phyloP scores from a whole-genome alignment of 2,888 invertebrate species.

The Allygus modestus region DNA sequence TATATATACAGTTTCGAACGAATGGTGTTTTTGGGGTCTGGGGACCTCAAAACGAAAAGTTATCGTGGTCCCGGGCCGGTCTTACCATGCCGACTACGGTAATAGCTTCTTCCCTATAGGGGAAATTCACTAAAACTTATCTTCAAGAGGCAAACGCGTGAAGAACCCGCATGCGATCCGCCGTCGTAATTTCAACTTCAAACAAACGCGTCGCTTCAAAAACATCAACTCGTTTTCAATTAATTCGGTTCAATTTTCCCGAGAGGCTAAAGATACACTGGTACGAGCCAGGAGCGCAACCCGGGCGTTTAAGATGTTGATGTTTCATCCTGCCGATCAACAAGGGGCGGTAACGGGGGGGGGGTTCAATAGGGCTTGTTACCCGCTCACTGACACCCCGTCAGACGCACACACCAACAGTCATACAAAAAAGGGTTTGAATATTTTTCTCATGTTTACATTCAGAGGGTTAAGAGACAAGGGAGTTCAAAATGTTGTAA shows the following conservation, averaged over 20 bases:
- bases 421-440: neutral
- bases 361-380: neutral
- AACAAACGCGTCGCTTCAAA: neutral
- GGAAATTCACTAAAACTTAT: too few relatives aligned
- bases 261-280: neutral
- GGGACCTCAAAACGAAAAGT: too few relatives aligned
- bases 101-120: too few relatives aligned
- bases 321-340: slow-evolving; percentile 39
- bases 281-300: neutral
- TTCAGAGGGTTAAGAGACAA: too few relatives aligned
- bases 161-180: too few relatives aligned
- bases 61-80: too few relatives aligned
- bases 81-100: too few relatives aligned
- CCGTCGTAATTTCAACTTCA: neutral
- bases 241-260: slow-evolving; percentile 29
- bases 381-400: neutral
- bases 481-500: too few relatives aligned
- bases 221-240: slow-evolving; percentile 6
- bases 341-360: slow-evolving; percentile 18
- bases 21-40: too few relatives aligned
- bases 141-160: too few relatives aligned
- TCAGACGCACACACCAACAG: neutral
- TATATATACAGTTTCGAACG: too few relatives aligned
- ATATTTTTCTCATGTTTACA: too few relatives aligned
- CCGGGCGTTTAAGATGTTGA: neutral